Evolutionary conservation across 2,888 invertebrate species (phyloP).

Genomic region (Hylaea fasciaria): DNA sequence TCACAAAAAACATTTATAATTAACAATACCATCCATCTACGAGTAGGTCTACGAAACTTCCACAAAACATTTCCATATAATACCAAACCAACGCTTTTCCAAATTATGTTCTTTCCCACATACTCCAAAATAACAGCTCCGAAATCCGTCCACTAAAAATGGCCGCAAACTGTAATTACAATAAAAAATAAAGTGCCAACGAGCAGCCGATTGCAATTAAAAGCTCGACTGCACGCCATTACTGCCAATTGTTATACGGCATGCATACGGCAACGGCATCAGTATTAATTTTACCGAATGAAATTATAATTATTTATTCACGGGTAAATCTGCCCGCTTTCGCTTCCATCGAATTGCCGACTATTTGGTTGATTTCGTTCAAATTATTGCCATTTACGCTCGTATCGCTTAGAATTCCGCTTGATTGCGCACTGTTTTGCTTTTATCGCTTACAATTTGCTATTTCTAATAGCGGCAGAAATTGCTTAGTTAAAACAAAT

Average conservation of each 20-base stretch:
- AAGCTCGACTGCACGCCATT: conserved; percentile 23
- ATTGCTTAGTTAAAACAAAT: conserved; percentile 11
- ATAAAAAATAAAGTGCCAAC: conserved; percentile 26
- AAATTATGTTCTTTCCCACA: neutral
- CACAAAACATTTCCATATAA: no score
- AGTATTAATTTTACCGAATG: conserved; percentile 25
- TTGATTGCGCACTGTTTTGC: neutral
- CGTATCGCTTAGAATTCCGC: neutral
- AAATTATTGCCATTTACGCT: neutral
- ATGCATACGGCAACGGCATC: conserved; percentile 18
- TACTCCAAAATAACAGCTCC: neutral
- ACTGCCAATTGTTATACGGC: conserved; percentile 25
- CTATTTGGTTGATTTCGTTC: conserved; percentile 14
- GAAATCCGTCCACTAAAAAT: conserved; percentile 13
- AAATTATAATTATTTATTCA: conserved; percentile 32
- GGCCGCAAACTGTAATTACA: conserved; percentile 14
- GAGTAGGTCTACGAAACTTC: no score
- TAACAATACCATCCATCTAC: no score
- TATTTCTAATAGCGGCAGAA: conserved; percentile 7
- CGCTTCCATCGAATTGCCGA: conserved; percentile 11
- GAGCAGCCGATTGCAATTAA: conserved; percentile 31
- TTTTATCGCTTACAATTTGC: conserved; percentile 5
- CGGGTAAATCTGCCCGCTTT: conserved; percentile 19
- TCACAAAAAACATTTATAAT: no score
- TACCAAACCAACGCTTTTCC: neutral